phyloP scores from a whole-genome alignment of 2,113 vertebrate genomes.

The Ariopsis seemanni region DNA sequence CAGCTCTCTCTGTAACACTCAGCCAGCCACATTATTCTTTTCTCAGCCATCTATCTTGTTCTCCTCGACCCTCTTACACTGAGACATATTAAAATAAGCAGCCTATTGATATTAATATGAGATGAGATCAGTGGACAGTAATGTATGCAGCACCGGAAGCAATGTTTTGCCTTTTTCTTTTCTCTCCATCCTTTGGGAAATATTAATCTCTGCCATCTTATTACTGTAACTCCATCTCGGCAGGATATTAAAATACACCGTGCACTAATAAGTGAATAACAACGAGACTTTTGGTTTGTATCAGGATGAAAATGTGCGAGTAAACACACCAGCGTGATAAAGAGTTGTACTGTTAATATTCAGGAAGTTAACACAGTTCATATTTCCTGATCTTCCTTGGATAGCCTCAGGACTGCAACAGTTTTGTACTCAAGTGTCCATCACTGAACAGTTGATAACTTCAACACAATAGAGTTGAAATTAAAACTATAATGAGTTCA shows the following conservation, averaged over 20 bases:
- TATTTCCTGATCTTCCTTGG: not conserved
- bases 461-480: not conserved
- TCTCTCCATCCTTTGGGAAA: conserved; percentile 54
- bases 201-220: conserved; percentile 68
- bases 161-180: conserved; percentile 46
- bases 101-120: conserved; percentile 72
- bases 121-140: conserved; percentile 72
- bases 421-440: not conserved
- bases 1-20: conserved; percentile 61
- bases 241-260: conserved; percentile 55
- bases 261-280: conserved; percentile 45
- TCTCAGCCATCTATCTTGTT: conserved; percentile 69
- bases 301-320: not conserved
- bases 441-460: not conserved
- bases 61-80: conserved; percentile 63
- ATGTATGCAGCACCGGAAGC: conserved; percentile 62
- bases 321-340: not conserved
- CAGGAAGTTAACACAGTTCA: not conserved
- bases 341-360: not conserved
- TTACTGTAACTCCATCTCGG: conserved; percentile 58
- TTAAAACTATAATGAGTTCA: not conserved
- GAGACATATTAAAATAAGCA: conserved; percentile 67
- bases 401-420: not conserved
- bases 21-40: conserved; percentile 63
- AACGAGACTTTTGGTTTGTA: conserved; percentile 1